A percentile compares a stretch with the other conserved stretches of the same genome.
Evolutionary conservation across 2,113 vertebrate species (phyloP).

Genomic region (Struthidea cinerea): DNA sequence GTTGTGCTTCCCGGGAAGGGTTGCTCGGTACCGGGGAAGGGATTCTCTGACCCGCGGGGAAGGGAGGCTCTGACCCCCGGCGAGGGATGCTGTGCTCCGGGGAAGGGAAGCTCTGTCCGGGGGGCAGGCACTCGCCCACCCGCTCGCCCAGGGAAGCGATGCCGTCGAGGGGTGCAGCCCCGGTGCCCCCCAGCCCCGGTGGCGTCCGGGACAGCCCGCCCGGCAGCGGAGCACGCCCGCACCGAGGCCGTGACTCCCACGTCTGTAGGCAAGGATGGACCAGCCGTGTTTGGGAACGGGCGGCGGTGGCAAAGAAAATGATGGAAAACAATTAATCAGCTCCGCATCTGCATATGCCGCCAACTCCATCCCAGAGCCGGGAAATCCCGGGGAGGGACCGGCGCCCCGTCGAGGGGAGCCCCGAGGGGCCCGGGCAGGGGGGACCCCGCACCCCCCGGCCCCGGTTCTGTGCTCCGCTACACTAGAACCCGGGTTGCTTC

Average conservation of each 20-base stretch:
- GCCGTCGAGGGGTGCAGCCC: background rate
- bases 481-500: background rate
- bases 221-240: background rate
- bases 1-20: background rate
- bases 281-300: background rate
- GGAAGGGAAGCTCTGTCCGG: background rate
- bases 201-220: accelerated
- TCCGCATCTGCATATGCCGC: background rate
- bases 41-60: background rate
- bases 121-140: background rate
- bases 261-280: background rate
- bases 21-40: background rate
- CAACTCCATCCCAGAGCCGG: background rate
- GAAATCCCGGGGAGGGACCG: background rate
- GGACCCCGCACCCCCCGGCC: background rate
- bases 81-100: background rate
- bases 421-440: background rate
- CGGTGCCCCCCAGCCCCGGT: too few relatives aligned
- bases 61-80: background rate
- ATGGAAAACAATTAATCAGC: constrained; percentile 3
- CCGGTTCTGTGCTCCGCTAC: background rate
- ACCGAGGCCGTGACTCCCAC: background rate
- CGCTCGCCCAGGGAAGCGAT: background rate
- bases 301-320: background rate
- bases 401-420: background rate